A percentile compares a stretch with the other conserved stretches of the same genome.
Conservation (phyloP, 1,140 invertebrate genomes). For the Neuroterus valhalla region DNA sequence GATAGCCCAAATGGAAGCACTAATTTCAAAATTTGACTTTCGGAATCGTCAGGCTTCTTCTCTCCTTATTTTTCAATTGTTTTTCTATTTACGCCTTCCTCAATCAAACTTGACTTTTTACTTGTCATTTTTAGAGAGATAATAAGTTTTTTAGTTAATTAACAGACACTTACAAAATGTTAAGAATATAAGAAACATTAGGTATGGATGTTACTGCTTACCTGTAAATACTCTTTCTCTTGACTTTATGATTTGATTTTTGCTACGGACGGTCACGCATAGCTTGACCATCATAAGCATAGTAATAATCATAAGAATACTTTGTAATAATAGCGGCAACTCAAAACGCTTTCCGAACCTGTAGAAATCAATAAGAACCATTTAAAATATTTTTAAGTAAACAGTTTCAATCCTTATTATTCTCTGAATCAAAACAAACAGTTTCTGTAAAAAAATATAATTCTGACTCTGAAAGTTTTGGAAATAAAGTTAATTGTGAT, state of each 20-base stretch:
- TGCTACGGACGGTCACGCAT: conserved; percentile 91
- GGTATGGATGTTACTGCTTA: conserved; percentile 68
- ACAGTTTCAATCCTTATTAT: too few relatives aligned
- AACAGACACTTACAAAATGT: too few relatives aligned
- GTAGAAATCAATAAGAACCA: conserved; percentile 63
- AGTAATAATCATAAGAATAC: conserved; percentile 96
- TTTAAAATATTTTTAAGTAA: neutral
- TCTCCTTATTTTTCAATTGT: conserved; percentile 30
- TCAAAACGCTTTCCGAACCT: conserved; percentile 99
- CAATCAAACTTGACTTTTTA: neutral
- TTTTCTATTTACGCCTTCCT: conserved; percentile 36
- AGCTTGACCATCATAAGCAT: conserved; percentile 98
- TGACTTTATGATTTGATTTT: conserved; percentile 86
- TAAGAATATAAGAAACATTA: neutral
- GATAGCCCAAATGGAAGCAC: too few relatives aligned
- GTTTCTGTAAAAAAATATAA: too few relatives aligned
- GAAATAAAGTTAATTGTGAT: too few relatives aligned
- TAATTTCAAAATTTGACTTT: too few relatives aligned
- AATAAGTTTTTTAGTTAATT: conserved; percentile 33
- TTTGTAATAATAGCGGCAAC: conserved; percentile 94
- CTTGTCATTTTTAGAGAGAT: conserved; percentile 31
- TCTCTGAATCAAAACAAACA: too few relatives aligned
- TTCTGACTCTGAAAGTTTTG: too few relatives aligned
- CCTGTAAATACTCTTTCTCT: conserved; percentile 90
- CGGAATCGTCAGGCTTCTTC: too few relatives aligned